Conservation (phyloP, 2,797 vertebrate species). For the Myotis planiceps region DNA sequence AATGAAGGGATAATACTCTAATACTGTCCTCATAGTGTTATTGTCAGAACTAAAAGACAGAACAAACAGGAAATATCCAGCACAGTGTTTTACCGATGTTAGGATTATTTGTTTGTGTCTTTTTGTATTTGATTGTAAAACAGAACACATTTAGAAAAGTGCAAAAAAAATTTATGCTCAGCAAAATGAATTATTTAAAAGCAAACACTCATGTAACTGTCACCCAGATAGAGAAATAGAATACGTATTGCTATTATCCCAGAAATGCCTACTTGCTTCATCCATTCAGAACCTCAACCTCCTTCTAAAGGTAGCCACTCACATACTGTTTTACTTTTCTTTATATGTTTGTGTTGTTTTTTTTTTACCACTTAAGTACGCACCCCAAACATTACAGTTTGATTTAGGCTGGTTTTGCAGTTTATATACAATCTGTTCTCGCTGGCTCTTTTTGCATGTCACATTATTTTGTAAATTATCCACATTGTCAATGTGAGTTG, state of each 20-base stretch:
- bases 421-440: background rate
- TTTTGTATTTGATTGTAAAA: conserved; percentile 3
- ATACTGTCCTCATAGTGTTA: background rate
- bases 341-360: background rate
- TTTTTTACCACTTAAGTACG: background rate
- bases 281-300: background rate
- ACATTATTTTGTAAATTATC: background rate
- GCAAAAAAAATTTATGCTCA: background rate
- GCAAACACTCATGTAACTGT: background rate
- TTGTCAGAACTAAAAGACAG: background rate
- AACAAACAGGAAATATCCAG: background rate
- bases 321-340: background rate
- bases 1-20: background rate
- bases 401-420: conserved; percentile 2
- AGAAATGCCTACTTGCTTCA: background rate
- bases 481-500: background rate
- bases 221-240: background rate
- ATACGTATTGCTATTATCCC: background rate
- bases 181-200: conserved; percentile 36
- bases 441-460: background rate
- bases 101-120: background rate
- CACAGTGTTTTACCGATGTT: background rate
- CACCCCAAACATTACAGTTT: background rate
- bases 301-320: background rate
- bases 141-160: background rate